Percentiles rank a stretch among this genome's conserved stretches.
Conservation (phyloP, 2,113 vertebrate species). For the Etheostoma spectabile region DNA sequence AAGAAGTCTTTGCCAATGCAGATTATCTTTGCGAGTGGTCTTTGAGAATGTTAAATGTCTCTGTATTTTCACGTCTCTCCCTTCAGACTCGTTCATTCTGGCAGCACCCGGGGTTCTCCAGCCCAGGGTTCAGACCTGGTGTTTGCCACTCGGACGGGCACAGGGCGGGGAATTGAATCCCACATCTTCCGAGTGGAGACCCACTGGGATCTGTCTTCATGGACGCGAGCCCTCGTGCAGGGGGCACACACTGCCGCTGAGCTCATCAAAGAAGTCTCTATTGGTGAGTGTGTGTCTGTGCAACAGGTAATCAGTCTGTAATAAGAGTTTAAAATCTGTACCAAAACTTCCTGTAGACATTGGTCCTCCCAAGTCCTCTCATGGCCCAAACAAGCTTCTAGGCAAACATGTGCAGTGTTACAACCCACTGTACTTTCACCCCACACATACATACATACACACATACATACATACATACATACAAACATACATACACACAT, state of each 20-base stretch:
- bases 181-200: slow-evolving; percentile 95
- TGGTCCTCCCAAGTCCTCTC: neutral
- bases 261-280: slow-evolving; percentile 93
- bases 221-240: slow-evolving; percentile 94
- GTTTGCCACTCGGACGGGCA: slow-evolving; percentile 93
- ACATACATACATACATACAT: no score
- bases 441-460: no score
- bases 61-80: neutral
- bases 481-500: no score
- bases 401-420: no score
- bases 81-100: slow-evolving; percentile 92
- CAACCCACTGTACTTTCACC: no score
- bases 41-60: neutral
- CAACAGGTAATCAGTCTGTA: neutral
- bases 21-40: neutral
- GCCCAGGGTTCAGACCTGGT: slow-evolving; percentile 90
- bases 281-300: slow-evolving; percentile 73
- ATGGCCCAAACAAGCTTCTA: no score
- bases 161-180: slow-evolving; percentile 93
- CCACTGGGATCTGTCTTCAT: slow-evolving; percentile 93
- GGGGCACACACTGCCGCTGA: slow-evolving; percentile 92
- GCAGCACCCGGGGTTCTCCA: slow-evolving; percentile 88
- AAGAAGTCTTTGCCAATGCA: neutral
- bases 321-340: neutral
- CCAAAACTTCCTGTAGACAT: neutral